Base-by-base conservation (phyloP, 1,140 invertebrate species). In the Pinna nobilis region DNA sequence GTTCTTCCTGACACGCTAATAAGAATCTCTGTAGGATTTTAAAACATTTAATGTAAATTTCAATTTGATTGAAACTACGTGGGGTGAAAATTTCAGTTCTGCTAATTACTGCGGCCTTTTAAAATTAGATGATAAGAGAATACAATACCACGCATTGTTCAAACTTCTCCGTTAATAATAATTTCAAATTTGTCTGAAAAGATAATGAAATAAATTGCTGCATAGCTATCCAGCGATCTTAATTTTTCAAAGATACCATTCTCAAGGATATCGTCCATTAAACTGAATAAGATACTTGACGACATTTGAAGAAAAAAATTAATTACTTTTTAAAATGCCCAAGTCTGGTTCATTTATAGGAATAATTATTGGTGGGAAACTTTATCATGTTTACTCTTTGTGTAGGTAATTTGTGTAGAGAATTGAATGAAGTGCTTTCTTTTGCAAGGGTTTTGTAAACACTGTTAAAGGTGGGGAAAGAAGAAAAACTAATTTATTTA, bases 291-390 rank as follows among this genome's bases (percentile, higher is more conserved):
- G 59, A 63, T 44, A 63, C 59, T 63, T 63, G 33, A 41, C 59
- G 37, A 44, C 11, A 28, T 15, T 33, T 41, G 30, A 28, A 44
- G 44, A 63, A 44, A 41, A 60, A 60, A 41, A 70, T 70, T 70
- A 70, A 70, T 70, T 70, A 70, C 68, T 51, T 50, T 70, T 59
- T 70, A 41, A 70, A 70, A 70, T 59, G 37, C 63, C 59, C 28
- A 37, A 63, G 59, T 41, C 59, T 28, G 28, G 37, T 35, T 63
- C 59, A 63, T 63, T 63, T 63, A 41, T 5, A 11, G 37, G 37
- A 25, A 41, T 63, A 41, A 63, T 41, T 61, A 61, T 35, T 50
- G 55, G 55, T 70, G 68, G 68, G 68, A 70, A 70, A 70, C 28
- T 44, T 61, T 18, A 61, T 60, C 68, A 51, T 47, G 53, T 70